phyloP scores from a whole-genome alignment of 2,113 vertebrate genomes.

The Cacatua alba region DNA sequence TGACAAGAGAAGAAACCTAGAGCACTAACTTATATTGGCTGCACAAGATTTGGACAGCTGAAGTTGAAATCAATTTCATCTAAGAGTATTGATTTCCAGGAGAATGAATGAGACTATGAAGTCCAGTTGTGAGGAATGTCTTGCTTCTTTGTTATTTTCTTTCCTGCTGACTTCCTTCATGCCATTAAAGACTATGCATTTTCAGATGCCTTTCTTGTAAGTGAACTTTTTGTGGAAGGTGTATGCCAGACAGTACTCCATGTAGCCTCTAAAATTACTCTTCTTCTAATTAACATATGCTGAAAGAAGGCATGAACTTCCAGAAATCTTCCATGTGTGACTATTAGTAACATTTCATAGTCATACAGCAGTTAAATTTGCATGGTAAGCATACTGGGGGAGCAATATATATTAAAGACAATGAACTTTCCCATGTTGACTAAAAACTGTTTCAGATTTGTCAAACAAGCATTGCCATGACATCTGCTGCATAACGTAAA shows the following conservation, averaged over 20 bases:
- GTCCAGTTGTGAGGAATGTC: neutral
- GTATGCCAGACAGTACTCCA: neutral
- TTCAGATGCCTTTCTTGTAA: neutral
- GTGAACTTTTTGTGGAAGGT: neutral
- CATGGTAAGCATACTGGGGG: neutral
- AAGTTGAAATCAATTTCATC: neutral
- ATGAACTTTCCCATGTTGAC: neutral
- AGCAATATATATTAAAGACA: neutral
- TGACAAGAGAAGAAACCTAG: neutral
- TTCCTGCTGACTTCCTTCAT: neutral
- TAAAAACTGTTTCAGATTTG: neutral
- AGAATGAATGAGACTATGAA: neutral
- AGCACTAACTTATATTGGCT: neutral
- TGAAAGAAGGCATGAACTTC: neutral
- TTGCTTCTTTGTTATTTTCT: neutral
- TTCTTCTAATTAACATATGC: neutral
- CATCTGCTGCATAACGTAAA: neutral
- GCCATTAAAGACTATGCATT: neutral
- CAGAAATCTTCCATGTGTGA: neutral
- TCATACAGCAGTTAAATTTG: neutral
- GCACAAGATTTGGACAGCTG: neutral
- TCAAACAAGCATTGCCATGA: neutral
- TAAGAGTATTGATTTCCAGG: neutral
- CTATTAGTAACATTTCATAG: neutral
- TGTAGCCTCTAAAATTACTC: neutral